phyloP scores from a whole-genome alignment of 2,888 invertebrate genomes.

The Patella pellucida region DNA sequence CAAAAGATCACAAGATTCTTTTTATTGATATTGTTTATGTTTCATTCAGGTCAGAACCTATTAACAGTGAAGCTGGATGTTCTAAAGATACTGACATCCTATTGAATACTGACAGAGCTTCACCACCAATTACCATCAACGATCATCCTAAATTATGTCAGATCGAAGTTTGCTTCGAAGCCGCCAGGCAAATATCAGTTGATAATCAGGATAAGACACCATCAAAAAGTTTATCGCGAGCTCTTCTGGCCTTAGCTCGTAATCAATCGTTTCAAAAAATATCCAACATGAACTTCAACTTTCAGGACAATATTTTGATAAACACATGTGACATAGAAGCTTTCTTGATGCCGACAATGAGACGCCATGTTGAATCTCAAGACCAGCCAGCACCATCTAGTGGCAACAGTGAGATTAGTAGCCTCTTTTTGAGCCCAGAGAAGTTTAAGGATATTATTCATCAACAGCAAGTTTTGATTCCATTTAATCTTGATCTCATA shows the following conservation, averaged over 20 bases:
- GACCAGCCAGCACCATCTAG: neutral
- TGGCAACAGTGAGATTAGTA: neutral
- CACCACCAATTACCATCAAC: too few species aligned
- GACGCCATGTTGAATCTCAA: neutral
- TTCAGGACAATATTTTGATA: slow-evolving; percentile 56
- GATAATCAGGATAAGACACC: neutral
- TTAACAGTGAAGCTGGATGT: too few species aligned
- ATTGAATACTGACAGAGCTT: too few species aligned
- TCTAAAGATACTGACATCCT: too few species aligned
- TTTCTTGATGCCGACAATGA: slow-evolving; percentile 20
- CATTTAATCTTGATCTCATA: neutral
- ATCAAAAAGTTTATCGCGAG: slow-evolving; percentile 14
- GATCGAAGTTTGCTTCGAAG: too few species aligned
- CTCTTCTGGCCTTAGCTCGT: slow-evolving; percentile 23
- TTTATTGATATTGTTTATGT: too few species aligned
- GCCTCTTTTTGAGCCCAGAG: neutral
- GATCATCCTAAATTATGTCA: too few species aligned
- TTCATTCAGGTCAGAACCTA: too few species aligned
- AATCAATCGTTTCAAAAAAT: slow-evolving; percentile 23
- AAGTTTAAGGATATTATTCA: neutral
- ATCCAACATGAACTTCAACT: slow-evolving; percentile 42
- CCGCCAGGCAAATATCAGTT: too few species aligned
- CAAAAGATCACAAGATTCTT: too few species aligned
- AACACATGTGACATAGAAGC: slow-evolving; percentile 41
- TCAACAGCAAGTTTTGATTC: neutral